Percentiles rank a stretch among this genome's conserved stretches.
phyloP scores from a whole-genome alignment of 2,113 vertebrate species.

The Lepidothrix coronata region DNA sequence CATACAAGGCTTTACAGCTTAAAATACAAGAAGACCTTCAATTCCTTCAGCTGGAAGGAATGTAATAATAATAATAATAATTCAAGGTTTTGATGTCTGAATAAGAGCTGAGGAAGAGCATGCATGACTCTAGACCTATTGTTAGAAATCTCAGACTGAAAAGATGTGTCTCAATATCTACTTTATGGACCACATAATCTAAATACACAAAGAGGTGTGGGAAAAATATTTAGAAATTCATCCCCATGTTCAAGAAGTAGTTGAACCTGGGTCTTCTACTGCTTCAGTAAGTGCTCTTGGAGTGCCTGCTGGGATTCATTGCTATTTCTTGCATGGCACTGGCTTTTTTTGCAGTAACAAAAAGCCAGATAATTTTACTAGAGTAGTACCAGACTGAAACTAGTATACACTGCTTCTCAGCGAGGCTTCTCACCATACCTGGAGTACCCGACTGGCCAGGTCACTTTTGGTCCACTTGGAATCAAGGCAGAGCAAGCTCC shows the following conservation, averaged over 20 bases:
- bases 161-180: neutral
- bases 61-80: neutral
- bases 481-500: neutral
- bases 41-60: neutral
- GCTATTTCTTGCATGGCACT: neutral
- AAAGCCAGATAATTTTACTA: neutral
- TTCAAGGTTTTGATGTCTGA: neutral
- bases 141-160: neutral
- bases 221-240: neutral
- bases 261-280: neutral
- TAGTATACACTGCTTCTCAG: neutral
- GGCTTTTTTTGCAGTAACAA: neutral
- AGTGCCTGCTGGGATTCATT: neutral
- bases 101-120: neutral
- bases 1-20: neutral
- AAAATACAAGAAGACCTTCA: neutral
- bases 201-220: neutral
- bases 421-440: neutral
- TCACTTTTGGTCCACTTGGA: neutral
- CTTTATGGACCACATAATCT: neutral
- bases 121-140: neutral
- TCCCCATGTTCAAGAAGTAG: neutral
- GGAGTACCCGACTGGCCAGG: neutral
- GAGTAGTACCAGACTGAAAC: neutral
- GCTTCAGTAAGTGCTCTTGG: neutral